Base-by-base conservation (phyloP, 2,888 invertebrate genomes). In the Brachyopa scutellaris region DNA sequence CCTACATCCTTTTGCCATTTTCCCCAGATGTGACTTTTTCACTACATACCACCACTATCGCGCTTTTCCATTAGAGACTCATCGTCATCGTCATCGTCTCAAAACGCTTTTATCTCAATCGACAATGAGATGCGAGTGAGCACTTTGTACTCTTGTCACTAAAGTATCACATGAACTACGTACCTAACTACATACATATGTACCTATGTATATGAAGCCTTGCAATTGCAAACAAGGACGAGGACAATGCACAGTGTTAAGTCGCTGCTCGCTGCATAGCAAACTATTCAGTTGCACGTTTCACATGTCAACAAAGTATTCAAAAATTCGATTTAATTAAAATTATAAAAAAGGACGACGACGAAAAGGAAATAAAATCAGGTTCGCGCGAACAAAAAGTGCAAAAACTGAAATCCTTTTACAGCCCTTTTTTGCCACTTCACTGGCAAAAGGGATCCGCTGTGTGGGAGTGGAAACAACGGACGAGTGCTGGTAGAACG, bases 321-420 rank as follows among this genome's bases (percentile, higher is more conserved):
- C 82, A 82, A 72, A 82, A 72, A 76, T 77, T 82, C 82, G 67
- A 82, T 77, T 70, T 82, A 70, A 82, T 82, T 77, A 77, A 77
- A 77, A 66, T 74, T 76, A 57, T 47, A 70, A 70, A 59, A 62
- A 80, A 69, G 23, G 17, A 29, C 23, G 15, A 55, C 23, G 36
- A 55, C 7, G 51, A 55, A 13, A 61, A 55, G 38, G 67, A 74
- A 53, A 64, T 47, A 42, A 64, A 77, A 62, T 77, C 77, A 62
- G 45, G 13, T 57, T 49, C 36, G 51, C 67, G 17, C 36, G 19
- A 53, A 15, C 45, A 33, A 70, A 29, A 21, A 29, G 72, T 21
- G 55, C n/a, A n/a, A n/a, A 26, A 61, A 61, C 31, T 38, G 51
- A 74, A 57, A 69, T 69, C 29, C 36, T 69, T 76, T 69, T 69